Conservation (phyloP, 2,888 invertebrate species). For the Pteria penguin region DNA sequence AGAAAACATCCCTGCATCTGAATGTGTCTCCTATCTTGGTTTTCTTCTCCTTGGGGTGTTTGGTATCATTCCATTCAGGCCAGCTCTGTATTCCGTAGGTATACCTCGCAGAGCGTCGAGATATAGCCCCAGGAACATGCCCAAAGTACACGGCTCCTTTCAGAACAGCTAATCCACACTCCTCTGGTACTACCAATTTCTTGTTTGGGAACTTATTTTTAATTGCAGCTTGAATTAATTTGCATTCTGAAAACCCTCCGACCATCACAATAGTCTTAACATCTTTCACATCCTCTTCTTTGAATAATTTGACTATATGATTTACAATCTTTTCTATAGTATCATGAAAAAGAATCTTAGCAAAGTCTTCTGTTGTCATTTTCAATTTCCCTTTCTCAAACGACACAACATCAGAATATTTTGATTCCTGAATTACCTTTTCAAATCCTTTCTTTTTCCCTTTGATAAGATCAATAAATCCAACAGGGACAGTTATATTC, state of each 20-base stretch:
- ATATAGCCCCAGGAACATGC: constrained; percentile 19
- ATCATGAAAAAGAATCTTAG: constrained; percentile 20
- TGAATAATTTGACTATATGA: constrained; percentile 27
- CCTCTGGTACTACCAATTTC: constrained; percentile 24
- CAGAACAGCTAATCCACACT: constrained; percentile 35
- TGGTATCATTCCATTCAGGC: constrained; percentile 7
- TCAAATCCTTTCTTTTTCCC: constrained; percentile 7
- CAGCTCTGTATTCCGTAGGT: constrained; percentile 39
- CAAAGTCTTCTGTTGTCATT: neutral
- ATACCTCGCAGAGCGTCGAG: constrained; percentile 10
- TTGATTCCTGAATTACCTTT: constrained; percentile 7
- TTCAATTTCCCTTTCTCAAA: constrained; percentile 22
- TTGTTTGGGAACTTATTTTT: constrained; percentile 5
- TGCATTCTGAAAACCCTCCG: constrained; percentile 41
- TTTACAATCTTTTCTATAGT: constrained; percentile 21
- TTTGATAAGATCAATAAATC: constrained; percentile 12
- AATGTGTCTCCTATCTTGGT: neutral
- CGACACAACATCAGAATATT: constrained; percentile 5
- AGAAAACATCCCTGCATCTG: constrained; percentile 35
- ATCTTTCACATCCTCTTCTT: constrained; percentile 13
- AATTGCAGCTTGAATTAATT: constrained; percentile 30
- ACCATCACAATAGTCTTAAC: constrained; percentile 38
- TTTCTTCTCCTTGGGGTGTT: constrained; percentile 14
- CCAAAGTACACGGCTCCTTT: constrained; percentile 40
- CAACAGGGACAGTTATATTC: constrained; percentile 20